These are phyloP conservation scores for Luscinia megarhynchos DNA, from an alignment of 2,797 vertebrate species.

Conservation along the genomic window DNA sequence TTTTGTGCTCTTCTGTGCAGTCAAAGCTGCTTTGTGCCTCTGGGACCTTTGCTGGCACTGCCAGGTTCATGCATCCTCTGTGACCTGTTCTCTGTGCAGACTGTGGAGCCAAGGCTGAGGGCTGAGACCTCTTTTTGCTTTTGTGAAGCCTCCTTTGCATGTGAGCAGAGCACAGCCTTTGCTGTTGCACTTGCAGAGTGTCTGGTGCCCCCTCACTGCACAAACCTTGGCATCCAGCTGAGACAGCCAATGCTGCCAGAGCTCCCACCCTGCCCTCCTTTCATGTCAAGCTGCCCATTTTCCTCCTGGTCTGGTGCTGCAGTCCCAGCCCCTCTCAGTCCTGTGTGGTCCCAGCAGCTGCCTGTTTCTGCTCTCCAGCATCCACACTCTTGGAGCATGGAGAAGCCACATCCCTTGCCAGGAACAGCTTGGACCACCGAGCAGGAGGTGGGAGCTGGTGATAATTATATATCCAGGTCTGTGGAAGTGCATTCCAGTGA, in stretches of 20 bases:
- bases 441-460: not conserved
- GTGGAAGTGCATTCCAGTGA: not conserved
- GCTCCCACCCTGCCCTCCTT: not conserved
- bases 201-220: not conserved
- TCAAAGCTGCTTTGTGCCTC: not conserved
- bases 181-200: not conserved
- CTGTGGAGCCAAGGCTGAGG: rapidly evolving
- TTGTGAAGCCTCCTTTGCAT: not conserved
- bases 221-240: not conserved
- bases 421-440: not conserved
- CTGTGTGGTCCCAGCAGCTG: slow-evolving; percentile 6
- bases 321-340: not conserved
- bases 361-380: not conserved
- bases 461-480: not conserved
- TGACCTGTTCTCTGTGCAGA: not conserved
- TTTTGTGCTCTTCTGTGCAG: not conserved
- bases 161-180: not conserved
- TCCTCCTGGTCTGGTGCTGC: not conserved
- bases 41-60: not conserved
- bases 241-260: not conserved
- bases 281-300: not conserved
- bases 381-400: not conserved
- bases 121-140: not conserved
- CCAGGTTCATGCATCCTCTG: not conserved
- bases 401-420: not conserved